Evolutionary conservation across 2,113 vertebrate species (phyloP), one percentile per base, ranked within the genome.

Genomic region (Elachura formosa): DNA sequence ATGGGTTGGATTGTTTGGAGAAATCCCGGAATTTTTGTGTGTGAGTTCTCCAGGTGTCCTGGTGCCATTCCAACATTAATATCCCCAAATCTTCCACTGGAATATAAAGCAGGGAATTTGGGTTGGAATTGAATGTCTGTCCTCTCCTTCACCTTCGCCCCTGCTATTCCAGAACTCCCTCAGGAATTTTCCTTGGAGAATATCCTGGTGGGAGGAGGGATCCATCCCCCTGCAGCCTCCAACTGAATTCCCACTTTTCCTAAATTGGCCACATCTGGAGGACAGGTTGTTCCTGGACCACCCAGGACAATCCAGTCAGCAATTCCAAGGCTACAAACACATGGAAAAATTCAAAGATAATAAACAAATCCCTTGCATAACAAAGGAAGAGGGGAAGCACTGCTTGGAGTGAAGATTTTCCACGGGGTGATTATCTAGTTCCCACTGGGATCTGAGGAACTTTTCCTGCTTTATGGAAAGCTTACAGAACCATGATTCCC

Each of bases 1-100:
- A 24, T 26, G 77, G 21, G 10, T 23, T 33, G 90, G 69, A 71
- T 29, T 8, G 1, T 34, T 72, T 29, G 5, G 17, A 49, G 38
- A 86, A 90, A 80, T 72, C 78, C 75, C 20, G 1, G 3, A 0
- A 49, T 48, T 92, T 79, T 83, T 59, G 38, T 34, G 46, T 45
- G 38, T 19, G 38, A 1, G 2, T 77, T 29, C 34, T 64, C 59
- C 91, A 91, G 93, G 93, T 93, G 89, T 91, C 87, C 87, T 93
- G 87, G 77, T 81, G 81, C 56, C 34, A 74, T 77, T 89, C 84
- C 91, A 92, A 33, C 33, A 41, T 29, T 22, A 40, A 43, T 31
- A 79, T 40, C 72, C 83, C 46, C 5, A 33, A 55, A 78, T 40
- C 36, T 55, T 56, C 66, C 11, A 6, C 45, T 64, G 81, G 36